Conservation (phyloP, 2,797 vertebrate species). For the Sebastes aleutianus region DNA sequence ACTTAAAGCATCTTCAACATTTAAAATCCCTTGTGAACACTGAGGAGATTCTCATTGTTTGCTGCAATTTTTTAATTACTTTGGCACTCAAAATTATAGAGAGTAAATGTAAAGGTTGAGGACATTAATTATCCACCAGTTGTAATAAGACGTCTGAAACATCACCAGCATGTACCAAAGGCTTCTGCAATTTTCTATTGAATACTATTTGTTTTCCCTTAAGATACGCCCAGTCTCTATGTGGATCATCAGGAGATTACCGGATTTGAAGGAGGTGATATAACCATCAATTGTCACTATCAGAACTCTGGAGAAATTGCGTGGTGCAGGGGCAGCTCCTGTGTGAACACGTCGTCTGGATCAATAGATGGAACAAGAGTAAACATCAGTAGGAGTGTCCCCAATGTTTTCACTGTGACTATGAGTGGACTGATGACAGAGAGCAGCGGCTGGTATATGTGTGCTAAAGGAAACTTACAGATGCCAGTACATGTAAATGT, state of each 20-base stretch:
- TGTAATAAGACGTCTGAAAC: background rate
- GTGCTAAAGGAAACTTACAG: background rate
- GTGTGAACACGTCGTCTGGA: background rate
- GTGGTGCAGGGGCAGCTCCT: slow-evolving; percentile 41
- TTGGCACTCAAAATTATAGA: no score
- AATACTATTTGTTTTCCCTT: background rate
- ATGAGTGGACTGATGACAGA: slow-evolving; percentile 1
- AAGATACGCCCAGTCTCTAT: background rate
- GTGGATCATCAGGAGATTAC: slow-evolving; percentile 28
- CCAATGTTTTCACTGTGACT: slow-evolving; percentile 15
- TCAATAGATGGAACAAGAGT: background rate
- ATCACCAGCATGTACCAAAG: background rate
- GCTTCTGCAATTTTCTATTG: no score
- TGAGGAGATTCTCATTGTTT: no score
- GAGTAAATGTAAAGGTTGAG: no score
- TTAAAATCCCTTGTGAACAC: no score
- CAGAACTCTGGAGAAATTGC: rapidly evolving
- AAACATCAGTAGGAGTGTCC: rapidly evolving
- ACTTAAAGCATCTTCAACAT: no score
- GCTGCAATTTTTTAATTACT: no score
- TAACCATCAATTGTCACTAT: background rate
- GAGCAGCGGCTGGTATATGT: slow-evolving; percentile 55
- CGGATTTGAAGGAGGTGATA: rapidly evolving
- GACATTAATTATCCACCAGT: background rate
- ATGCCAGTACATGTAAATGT: no score